Evolutionary conservation across 2,797 vertebrate species (phyloP), one percentile per base, ranked within the genome.

Genomic region (Holocentrus rufus): DNA sequence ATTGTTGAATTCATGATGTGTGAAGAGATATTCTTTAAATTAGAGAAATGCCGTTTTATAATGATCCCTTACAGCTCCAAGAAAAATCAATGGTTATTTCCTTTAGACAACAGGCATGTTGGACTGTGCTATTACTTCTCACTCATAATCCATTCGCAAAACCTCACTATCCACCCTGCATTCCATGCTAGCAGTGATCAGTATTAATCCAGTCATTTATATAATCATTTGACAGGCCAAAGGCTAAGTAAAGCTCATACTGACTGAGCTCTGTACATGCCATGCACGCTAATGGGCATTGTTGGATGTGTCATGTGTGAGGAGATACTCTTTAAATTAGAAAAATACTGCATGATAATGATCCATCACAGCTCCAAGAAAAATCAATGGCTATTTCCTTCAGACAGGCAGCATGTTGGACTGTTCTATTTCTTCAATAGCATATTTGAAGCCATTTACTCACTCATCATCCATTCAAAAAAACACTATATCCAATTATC

Each of bases 191-290:
- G 84, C 85, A 81, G 86, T 88, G 90, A 93, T 93, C 92, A 90
- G 85, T 92, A 93, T 92, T 93, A 93, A 94, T 93, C 91, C 86
- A 92, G 93, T 93, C 92, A 93, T 94, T 93, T 93, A 94, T 74
- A 79, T 81, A 91, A 93, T 93, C 90, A 91, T 92, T 92, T 92
- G 90, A 92, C 80, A 79, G 90, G 91, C 85, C 91, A 93, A 88
- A 90, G 91, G 93, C 87, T 90, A 92, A 86, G 82, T 86, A 93
- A 92, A 93, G 92, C 90, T 88, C 90, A 89, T 74, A 87, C 85
- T 84, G 85, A 90, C 88, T 84, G 85, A 87, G 84, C 76, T 85
- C 81, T 57, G 73, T 80, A 86, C 85, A 80, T 66, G 80, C 46
- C 77, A 81, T 75, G 88, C 90, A 93, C n/a, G n/a, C n/a, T n/a